Evolutionary conservation across 2,888 invertebrate species (phyloP), one percentile per base, ranked within the genome.

Genomic region (Stenolophus ochropezus): DNA sequence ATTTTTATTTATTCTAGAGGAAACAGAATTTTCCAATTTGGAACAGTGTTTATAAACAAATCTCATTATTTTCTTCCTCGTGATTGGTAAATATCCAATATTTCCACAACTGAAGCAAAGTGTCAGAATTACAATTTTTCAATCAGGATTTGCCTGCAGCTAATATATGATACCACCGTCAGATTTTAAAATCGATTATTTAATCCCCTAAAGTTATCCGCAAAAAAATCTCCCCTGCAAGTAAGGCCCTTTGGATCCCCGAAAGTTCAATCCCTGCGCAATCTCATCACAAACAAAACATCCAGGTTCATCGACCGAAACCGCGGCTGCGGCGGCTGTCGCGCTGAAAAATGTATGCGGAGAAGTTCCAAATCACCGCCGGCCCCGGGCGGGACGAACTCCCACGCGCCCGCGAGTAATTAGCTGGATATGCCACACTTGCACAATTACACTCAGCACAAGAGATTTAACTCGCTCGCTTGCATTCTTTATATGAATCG

Each of bases 251-350:
- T 33, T 69, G 33, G 65, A 69, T 16, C 65, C 65, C 65, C 65
- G 27, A 69, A 69, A 69, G 65, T 69, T 69, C 65, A 73, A 73
- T 73, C 73, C 49, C 73, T 47, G 47, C 47, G 49, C 47, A 73
- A 73, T 73, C 73, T 73, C 73, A 73, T 73, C 49, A 73, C 73
- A 49, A 73, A 73, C 73, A 73, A 73, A 73, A 73, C 73, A 73
- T 73, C 42, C 49, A 47, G 47, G 73, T 73, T 73, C 73, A 73
- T 73, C 73, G 73, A 73, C 73, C 73, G 47, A 73, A 73, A 73
- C 73, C 73, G 49, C 73, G 49, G 23, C 61, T 25, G 61, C 14
- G 4, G 21, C 61, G 8, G 25, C 61, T 25, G 8, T 21, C 4
- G 27, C 18, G 65, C 16, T 69, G 65, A 69, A 69, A 69, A 69